These are phyloP conservation scores for Myotis planiceps DNA, from an alignment of 2,797 vertebrate genomes.

Conservation along the genomic window DNA sequence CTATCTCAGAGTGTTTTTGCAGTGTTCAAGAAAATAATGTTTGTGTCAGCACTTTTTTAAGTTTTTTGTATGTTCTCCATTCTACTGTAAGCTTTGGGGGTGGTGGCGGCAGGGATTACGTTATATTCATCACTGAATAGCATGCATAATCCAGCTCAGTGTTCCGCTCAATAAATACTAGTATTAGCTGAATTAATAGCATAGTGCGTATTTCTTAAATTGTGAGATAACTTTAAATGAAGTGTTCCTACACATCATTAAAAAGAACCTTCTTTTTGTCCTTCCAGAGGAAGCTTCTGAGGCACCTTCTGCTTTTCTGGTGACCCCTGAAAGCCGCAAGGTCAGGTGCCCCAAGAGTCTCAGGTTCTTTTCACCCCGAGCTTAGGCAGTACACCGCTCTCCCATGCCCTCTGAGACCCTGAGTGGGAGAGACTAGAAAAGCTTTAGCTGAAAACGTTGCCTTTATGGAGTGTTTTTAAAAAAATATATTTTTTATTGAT, in stretches of 20 bases:
- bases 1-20: not conserved
- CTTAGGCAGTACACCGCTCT: not conserved
- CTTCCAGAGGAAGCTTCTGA: not conserved
- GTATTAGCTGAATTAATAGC: not conserved
- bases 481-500: no score
- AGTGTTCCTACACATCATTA: not conserved
- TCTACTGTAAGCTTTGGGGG: not conserved
- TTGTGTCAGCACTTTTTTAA: not conserved
- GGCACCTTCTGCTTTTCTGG: not conserved
- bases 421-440: not conserved
- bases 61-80: not conserved
- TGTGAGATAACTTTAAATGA: slow-evolving; percentile 1
- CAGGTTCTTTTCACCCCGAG: not conserved
- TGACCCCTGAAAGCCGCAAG: not conserved
- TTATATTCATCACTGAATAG: not conserved
- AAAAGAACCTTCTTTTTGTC: not conserved
- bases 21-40: not conserved
- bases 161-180: not conserved
- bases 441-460: not conserved
- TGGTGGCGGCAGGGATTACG: not conserved
- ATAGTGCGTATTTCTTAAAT: not conserved
- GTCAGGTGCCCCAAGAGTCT: not conserved
- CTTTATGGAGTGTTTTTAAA: not conserved
- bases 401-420: not conserved
- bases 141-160: not conserved